Conservation (phyloP, 2,888 invertebrate genomes). For the Hirtodrosophila alboralis region DNA sequence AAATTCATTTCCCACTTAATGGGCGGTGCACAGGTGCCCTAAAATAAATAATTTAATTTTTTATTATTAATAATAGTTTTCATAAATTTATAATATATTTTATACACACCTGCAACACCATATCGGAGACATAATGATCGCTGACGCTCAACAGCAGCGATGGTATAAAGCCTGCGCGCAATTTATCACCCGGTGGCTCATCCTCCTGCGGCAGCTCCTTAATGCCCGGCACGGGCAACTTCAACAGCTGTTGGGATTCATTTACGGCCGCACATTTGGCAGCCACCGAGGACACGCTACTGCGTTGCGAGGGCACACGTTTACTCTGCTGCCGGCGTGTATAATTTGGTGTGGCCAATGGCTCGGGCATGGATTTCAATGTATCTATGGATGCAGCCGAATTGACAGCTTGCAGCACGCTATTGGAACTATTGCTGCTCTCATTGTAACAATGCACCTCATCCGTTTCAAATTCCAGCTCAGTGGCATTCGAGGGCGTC, state of each 20-base stretch:
- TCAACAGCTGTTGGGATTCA: slow-evolving; percentile 75
- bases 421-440: slow-evolving; percentile 34
- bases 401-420: slow-evolving; percentile 62
- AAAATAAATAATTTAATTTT: background rate
- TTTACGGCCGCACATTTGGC: slow-evolving; percentile 78
- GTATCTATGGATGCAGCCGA: slow-evolving; percentile 80
- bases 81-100: background rate
- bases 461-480: slow-evolving; percentile 86
- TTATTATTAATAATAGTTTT: background rate
- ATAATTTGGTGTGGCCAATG: slow-evolving; percentile 39
- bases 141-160: slow-evolving; percentile 87
- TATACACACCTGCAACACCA: slow-evolving; percentile 88
- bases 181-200: slow-evolving; percentile 74
- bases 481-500: slow-evolving; percentile 92
- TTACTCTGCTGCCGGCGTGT: slow-evolving; percentile 61
- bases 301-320: slow-evolving; percentile 72
- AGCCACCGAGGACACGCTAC: slow-evolving; percentile 77
- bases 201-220: slow-evolving; percentile 80
- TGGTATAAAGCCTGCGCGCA: slow-evolving; percentile 85
- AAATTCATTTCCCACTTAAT: slow-evolving; percentile 86
- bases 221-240: slow-evolving; percentile 84
- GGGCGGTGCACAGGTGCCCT: slow-evolving; percentile 86
- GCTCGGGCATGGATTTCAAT: slow-evolving; percentile 71
- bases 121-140: slow-evolving; percentile 89
- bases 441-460: slow-evolving; percentile 74